A percentile compares a stretch with the other conserved stretches of the same genome.
These are phyloP conservation scores for Amphiprion clarkii DNA, from an alignment of 2,797 vertebrate species.

Conservation along the genomic window DNA sequence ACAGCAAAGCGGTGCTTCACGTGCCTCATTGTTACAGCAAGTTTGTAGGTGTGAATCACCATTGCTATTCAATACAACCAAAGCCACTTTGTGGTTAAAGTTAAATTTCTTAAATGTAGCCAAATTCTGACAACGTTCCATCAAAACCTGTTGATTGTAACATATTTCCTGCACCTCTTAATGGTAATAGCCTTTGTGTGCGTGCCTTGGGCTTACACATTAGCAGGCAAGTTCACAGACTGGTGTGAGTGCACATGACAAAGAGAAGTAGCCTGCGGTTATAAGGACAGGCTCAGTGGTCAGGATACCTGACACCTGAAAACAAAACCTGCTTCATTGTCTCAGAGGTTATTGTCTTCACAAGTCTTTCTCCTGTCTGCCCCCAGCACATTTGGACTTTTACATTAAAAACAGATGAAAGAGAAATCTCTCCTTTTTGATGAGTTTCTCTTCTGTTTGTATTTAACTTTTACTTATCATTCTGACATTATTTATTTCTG, in stretches of 20 bases:
- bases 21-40: constrained; percentile 3
- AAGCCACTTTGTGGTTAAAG: not conserved
- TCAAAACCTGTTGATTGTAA: constrained; percentile 4
- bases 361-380: constrained; percentile 10
- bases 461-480: not conserved
- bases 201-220: constrained; percentile 24
- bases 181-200: constrained; percentile 26
- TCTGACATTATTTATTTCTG: not conserved
- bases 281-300: constrained; percentile 42
- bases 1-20: not conserved
- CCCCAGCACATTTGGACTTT: not conserved
- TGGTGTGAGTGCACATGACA: constrained; percentile 43
- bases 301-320: constrained; percentile 75
- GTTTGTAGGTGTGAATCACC: constrained; percentile 22
- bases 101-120: constrained; percentile 5
- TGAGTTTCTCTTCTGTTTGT: not conserved
- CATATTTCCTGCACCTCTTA: constrained; percentile 3
- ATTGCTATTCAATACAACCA: not conserved
- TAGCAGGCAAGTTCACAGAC: constrained; percentile 51
- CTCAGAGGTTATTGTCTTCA: constrained; percentile 48
- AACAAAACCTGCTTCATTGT: constrained; percentile 68
- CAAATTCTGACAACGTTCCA: not conserved
- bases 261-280: constrained; percentile 48
- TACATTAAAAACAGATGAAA: not conserved
- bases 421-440: not conserved